phyloP scores from a whole-genome alignment of 2,113 vertebrate genomes.

The Hassar affinis region DNA sequence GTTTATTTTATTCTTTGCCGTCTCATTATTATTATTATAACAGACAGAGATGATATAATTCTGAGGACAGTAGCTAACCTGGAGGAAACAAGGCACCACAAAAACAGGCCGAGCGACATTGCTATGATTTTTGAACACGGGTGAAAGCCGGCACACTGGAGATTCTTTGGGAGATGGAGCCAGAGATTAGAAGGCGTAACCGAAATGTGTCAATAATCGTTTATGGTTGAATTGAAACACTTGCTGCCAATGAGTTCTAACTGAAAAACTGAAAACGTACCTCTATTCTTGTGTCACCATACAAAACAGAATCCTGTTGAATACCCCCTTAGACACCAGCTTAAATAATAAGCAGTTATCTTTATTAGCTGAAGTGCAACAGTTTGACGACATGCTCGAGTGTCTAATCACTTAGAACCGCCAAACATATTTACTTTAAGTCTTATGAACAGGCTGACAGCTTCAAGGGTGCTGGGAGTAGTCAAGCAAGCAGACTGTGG shows the following conservation, averaged over 20 bases:
- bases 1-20: conserved; percentile 3
- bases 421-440: background rate
- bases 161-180: conserved; percentile 55
- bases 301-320: background rate
- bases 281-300: background rate
- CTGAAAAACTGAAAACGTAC: background rate
- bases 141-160: conserved; percentile 43
- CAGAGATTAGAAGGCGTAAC: conserved; percentile 51
- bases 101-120: conserved; percentile 60
- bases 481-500: background rate
- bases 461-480: background rate
- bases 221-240: background rate
- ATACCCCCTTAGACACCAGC: background rate
- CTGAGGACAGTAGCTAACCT: background rate
- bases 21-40: background rate
- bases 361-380: background rate
- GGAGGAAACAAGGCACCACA: background rate
- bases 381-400: background rate
- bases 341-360: background rate
- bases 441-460: background rate
- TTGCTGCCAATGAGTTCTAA: too few relatives aligned
- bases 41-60: background rate
- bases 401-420: background rate
- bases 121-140: conserved; percentile 47
- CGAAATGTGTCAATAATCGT: background rate